phyloP scores from a whole-genome alignment of 1,140 invertebrate species.

The Theocolax elegans region DNA sequence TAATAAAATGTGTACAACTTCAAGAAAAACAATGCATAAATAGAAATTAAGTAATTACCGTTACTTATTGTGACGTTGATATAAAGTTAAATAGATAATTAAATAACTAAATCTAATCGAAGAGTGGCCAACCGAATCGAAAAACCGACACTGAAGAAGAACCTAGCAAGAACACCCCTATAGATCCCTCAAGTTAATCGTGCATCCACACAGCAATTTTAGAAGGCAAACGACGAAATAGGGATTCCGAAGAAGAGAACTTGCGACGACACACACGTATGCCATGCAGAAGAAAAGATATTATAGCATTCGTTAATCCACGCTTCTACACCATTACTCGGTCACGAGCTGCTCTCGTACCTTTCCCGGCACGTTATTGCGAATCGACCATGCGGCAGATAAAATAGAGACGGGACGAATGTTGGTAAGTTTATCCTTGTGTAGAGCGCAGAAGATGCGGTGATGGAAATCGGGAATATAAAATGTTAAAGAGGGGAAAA shows the following conservation, averaged over 20 bases:
- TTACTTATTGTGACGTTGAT: too few relatives aligned
- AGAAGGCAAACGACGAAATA: not conserved
- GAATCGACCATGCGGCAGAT: not conserved
- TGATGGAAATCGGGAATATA: not conserved
- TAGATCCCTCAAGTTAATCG: too few relatives aligned
- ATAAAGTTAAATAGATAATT: too few relatives aligned
- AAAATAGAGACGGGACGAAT: not conserved
- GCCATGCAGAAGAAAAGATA: not conserved
- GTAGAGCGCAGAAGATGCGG: not conserved
- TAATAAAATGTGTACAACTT: too few relatives aligned
- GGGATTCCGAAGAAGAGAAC: not conserved
- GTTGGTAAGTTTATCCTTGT: not conserved
- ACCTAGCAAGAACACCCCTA: too few relatives aligned
- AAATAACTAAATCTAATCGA: too few relatives aligned
- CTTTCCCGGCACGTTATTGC: conserved; percentile 45
- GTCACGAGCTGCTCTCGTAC: conserved; percentile 49
- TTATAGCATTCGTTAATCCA: not conserved
- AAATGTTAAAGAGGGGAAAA: too few relatives aligned
- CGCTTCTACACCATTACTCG: conserved; percentile 45
- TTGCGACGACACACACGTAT: too few relatives aligned
- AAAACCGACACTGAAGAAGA: too few relatives aligned
- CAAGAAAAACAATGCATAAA: too few relatives aligned
- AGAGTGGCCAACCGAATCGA: too few relatives aligned
- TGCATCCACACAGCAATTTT: not conserved
- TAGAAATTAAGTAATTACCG: too few relatives aligned